A percentile compares a stretch with the other conserved stretches of the same genome.
Evolutionary conservation across 2,113 vertebrate genomes (phyloP).

Genomic region (Epinephelus lanceolatus): DNA sequence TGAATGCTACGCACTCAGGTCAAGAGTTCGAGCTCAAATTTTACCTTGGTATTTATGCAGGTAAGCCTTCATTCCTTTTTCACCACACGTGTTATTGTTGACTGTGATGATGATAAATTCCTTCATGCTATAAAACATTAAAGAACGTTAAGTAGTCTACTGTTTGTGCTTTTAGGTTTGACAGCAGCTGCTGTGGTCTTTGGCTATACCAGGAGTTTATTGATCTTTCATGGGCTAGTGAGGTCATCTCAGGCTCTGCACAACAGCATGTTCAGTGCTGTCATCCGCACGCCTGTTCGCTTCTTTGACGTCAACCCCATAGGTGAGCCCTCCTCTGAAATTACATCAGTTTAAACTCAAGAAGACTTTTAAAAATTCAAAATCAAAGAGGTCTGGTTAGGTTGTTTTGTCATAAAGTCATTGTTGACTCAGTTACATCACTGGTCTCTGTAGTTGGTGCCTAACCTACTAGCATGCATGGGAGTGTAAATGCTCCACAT

Average conservation of each 20-base stretch:
- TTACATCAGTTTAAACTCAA: too few species aligned
- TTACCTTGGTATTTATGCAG: slow-evolving; percentile 92
- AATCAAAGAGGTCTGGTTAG: too few species aligned
- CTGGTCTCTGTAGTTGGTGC: too few species aligned
- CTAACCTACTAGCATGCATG: too few species aligned
- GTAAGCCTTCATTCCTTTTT: slow-evolving; percentile 64
- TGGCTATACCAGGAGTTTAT: slow-evolving; percentile 86
- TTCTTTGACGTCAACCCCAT: slow-evolving; percentile 97
- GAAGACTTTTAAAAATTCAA: too few species aligned
- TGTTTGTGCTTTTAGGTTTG: slow-evolving; percentile 82
- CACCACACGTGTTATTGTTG: not conserved
- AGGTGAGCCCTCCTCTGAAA: slow-evolving; percentile 82
- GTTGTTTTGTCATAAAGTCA: too few species aligned
- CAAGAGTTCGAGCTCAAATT: slow-evolving; percentile 79
- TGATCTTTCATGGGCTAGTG: slow-evolving; percentile 90
- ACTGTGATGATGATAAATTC: not conserved
- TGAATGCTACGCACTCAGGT: slow-evolving; percentile 43
- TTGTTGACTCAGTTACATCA: too few species aligned
- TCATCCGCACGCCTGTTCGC: slow-evolving; percentile 89
- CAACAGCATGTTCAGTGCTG: slow-evolving; percentile 91
- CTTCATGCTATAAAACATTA: too few species aligned
- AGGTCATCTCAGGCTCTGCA: slow-evolving; percentile 88
- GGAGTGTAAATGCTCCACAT: too few species aligned
- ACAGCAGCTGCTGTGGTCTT: slow-evolving; percentile 88
- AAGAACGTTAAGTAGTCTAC: too few species aligned